phyloP scores from a whole-genome alignment of 2,888 invertebrate genomes.

The Cordylochernes scorpioides region DNA sequence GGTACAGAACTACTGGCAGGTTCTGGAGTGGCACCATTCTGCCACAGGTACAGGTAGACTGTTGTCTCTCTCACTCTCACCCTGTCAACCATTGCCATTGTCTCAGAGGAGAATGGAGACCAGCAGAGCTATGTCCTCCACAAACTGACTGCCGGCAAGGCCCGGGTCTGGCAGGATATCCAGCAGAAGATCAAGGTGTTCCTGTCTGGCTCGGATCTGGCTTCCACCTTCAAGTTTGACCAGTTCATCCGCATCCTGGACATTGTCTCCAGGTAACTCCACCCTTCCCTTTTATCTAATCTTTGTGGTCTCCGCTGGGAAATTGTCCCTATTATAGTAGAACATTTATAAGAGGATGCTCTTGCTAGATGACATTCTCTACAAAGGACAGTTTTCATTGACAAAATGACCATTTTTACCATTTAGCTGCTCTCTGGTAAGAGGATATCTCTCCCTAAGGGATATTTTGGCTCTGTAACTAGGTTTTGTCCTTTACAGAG shows the following conservation, averaged over 20 bases:
- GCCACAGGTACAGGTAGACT: background rate
- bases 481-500: background rate
- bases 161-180: slow-evolving; percentile 74
- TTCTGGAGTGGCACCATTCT: slow-evolving; percentile 41
- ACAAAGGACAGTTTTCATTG: no score
- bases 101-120: no score
- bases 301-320: no score
- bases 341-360: no score
- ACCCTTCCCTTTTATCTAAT: slow-evolving; percentile 4
- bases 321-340: no score
- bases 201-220: slow-evolving; percentile 46
- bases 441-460: background rate
- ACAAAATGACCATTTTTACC: no score
- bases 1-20: slow-evolving; percentile 45
- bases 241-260: slow-evolving; percentile 73
- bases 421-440: no score
- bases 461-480: background rate
- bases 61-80: background rate
- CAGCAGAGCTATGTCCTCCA: slow-evolving; percentile 54
- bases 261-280: slow-evolving; percentile 40
- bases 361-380: no score
- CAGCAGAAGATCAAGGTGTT: slow-evolving; percentile 63
- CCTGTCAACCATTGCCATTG: background rate
- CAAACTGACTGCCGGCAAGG: slow-evolving; percentile 59
- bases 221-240: slow-evolving; percentile 70